Conservation (phyloP, 2,797 vertebrate species). For the Xiphophorus birchmanni region DNA sequence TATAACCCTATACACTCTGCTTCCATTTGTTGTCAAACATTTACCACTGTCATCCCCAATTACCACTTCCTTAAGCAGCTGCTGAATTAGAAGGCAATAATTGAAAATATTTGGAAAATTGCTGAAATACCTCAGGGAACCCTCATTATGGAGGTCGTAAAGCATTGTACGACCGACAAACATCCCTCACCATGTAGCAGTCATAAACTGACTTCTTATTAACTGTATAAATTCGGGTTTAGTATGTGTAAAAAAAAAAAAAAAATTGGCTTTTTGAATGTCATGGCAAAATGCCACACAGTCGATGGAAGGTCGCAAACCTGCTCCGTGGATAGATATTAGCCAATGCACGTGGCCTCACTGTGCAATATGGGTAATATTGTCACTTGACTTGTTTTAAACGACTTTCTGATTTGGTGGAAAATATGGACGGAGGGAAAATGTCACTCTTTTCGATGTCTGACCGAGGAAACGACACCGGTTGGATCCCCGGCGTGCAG, state of each 20-base stretch:
- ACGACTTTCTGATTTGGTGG: constrained; percentile 59
- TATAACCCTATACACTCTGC: not conserved
- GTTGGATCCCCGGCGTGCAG: not conserved
- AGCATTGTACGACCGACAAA: constrained; percentile 20
- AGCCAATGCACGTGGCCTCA: constrained; percentile 29
- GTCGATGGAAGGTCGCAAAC: constrained; percentile 48
- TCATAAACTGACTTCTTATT: constrained; percentile 33
- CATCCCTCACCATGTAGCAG: constrained; percentile 12
- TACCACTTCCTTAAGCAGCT: not conserved
- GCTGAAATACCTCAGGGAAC: not conserved
- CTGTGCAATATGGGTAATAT: constrained; percentile 24
- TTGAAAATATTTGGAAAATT: not conserved
- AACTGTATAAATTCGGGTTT: constrained; percentile 32
- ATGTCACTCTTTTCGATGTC: constrained; percentile 59
- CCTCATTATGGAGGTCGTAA: constrained; percentile 1
- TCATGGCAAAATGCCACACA: constrained; percentile 73
- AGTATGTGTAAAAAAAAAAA: constrained; percentile 9
- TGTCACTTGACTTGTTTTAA: constrained; percentile 60
- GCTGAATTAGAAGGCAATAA: not conserved
- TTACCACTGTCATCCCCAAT: not conserved
- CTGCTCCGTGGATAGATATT: constrained; percentile 50
- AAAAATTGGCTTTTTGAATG: constrained; percentile 74
- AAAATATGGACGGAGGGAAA: constrained; percentile 54
- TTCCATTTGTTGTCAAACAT: not conserved
- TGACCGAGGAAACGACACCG: not conserved